Percentiles rank a stretch among this genome's conserved stretches.
Evolutionary conservation across 92 coral and sea anemone genomes (phyloP).

Genomic region (Palythoa grandis): DNA sequence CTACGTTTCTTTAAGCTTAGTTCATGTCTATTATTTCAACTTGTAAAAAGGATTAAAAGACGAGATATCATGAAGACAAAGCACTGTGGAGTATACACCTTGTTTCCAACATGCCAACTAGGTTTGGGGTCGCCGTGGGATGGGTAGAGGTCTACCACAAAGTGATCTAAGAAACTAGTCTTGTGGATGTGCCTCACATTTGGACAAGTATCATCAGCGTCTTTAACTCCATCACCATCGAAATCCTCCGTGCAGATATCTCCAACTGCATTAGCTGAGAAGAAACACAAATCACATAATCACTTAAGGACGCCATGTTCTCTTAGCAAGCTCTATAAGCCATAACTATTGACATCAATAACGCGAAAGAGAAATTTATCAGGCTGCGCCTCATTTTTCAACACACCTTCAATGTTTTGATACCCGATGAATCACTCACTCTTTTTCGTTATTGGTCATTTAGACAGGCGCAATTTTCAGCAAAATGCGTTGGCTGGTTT

Average conservation of each 20-base stretch:
- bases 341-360: too few relatives aligned
- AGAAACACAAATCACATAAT: not conserved
- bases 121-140: slow-evolving; percentile 70
- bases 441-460: too few relatives aligned
- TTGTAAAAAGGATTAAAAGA: too few relatives aligned
- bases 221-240: slow-evolving; percentile 93
- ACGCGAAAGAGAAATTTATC: not conserved
- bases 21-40: too few relatives aligned
- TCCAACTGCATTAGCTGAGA: slow-evolving; percentile 81
- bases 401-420: too few relatives aligned
- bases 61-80: not conserved
- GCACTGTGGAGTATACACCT: slow-evolving; percentile 44
- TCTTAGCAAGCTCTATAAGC: not conserved
- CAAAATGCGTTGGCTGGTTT: too few relatives aligned
- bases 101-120: slow-evolving; percentile 83
- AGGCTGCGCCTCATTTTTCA: too few relatives aligned
- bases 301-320: not conserved
- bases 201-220: slow-evolving; percentile 84
- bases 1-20: too few relatives aligned
- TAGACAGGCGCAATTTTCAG: too few relatives aligned
- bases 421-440: too few relatives aligned
- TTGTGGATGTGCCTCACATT: slow-evolving; percentile 79
- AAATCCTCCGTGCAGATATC: slow-evolving; percentile 83
- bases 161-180: slow-evolving; percentile 85
- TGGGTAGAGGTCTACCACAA: slow-evolving; percentile 83